These are phyloP conservation scores for Neodon shergylaensis DNA, from an alignment of 2,113 vertebrate genomes.

Conservation along the genomic window DNA sequence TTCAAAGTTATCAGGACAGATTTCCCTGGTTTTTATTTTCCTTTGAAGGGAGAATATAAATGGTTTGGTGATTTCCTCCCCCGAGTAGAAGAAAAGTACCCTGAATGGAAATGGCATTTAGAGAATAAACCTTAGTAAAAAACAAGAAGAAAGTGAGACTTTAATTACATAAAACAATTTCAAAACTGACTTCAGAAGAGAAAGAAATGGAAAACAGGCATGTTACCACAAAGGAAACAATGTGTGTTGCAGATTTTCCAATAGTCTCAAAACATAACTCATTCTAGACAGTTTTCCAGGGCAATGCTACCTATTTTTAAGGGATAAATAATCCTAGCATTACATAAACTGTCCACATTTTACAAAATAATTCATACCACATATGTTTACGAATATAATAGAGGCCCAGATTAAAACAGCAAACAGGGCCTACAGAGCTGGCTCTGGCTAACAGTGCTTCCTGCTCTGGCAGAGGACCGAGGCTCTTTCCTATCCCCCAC, in stretches of 20 bases:
- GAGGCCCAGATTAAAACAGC: conserved; percentile 48
- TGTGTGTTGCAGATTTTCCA: neutral
- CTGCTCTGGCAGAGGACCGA: neutral
- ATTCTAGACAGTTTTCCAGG: neutral
- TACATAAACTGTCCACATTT: neutral
- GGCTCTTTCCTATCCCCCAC: neutral
- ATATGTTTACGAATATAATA: neutral
- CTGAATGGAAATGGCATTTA: conserved; percentile 15
- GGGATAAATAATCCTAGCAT: neutral
- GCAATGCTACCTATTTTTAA: neutral
- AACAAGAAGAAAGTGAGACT: conserved; percentile 26
- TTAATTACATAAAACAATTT: neutral
- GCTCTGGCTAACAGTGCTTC: neutral
- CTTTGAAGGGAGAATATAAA: neutral
- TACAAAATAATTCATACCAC: neutral
- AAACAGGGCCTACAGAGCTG: neutral
- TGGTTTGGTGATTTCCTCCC: neutral
- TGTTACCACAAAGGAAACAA: conserved; percentile 25
- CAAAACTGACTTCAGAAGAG: conserved; percentile 72
- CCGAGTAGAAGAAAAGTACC: conserved; percentile 22
- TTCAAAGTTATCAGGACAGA: neutral
- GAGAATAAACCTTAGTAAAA: conserved; percentile 29
- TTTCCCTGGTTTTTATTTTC: conserved; percentile 28
- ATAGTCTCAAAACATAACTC: conserved; percentile 4
- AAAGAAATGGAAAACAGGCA: conserved; percentile 66